phyloP scores from a whole-genome alignment of 2,888 invertebrate species.

The Orthosia gracilis region DNA sequence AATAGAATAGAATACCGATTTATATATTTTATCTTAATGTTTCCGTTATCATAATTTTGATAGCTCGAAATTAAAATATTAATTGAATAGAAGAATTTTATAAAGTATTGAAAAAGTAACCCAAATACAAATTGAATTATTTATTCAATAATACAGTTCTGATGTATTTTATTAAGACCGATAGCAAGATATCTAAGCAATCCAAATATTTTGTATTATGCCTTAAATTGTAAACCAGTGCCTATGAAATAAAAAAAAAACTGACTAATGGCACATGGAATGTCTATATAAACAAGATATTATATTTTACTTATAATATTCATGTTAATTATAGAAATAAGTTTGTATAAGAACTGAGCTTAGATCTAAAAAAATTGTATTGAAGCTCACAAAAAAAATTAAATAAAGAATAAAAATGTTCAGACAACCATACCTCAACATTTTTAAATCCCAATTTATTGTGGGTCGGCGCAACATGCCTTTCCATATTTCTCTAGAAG shows the following conservation, averaged over 20 bases:
- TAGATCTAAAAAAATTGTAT: neutral
- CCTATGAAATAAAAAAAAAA: slow-evolving; percentile 16
- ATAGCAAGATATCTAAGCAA: neutral
- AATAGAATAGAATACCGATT: neutral
- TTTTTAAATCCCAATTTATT: too few relatives aligned
- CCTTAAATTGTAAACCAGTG: slow-evolving; percentile 32
- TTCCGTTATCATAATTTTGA: neutral
- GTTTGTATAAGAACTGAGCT: neutral
- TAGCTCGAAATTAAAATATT: neutral
- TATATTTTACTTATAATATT: slow-evolving; percentile 21
- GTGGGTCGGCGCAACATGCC: too few relatives aligned
- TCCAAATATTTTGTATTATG: slow-evolving; percentile 48
- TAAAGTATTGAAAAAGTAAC: neutral
- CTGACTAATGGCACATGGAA: neutral
- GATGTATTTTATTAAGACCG: neutral
- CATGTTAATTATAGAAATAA: neutral
- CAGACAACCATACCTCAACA: neutral
- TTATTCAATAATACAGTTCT: neutral
- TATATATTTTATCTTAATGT: neutral
- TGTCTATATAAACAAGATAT: neutral
- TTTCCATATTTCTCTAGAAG: too few relatives aligned
- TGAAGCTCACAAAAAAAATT: slow-evolving; percentile 2
- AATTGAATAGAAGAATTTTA: neutral
- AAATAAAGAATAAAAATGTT: neutral
- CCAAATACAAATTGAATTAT: neutral